Base-by-base conservation (phyloP, 2,888 invertebrate genomes). In the Dasypolia templi region DNA sequence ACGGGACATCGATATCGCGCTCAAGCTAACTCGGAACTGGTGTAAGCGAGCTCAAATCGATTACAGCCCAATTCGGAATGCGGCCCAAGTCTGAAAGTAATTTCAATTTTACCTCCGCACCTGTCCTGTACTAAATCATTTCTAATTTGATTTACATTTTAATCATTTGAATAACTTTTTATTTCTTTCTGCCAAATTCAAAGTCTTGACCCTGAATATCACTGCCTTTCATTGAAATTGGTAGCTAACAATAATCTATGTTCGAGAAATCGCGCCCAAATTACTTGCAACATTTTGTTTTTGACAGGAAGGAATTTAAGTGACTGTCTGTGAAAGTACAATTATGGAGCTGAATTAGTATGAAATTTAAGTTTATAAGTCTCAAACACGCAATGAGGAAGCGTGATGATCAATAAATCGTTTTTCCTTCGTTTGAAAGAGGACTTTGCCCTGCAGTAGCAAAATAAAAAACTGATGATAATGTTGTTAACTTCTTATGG, bases 401-500 rank as follows among this genome's bases (percentile, higher is more conserved):
- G 5, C 2, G 1, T n/a, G n/a, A 19, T 39, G 14, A 75, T 19
- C 17, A 46, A 17, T 44, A 39, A 55, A 44, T n/a, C 12, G 19
- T 29, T 39, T 19, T 26, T 42, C 35, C 39, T 46, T 59, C 46
- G 46, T 58, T 6, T 56, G 11, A 56, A 17, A 75, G 1, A 12
- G 22, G 17, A 46, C 75, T 56, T 72, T 39, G 35, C 19, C 14
- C n/a, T 29, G 22, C 7, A 56, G 22, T 46, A 29, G 14, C 17
- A 74, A 73, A 44, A 35, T 55, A 55, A 72, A 35, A 68, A 39
- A 39, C 14, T 35, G 11, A 26, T 44, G 29, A 39, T 39, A 39
- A 39, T 39, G 17, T 44, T 39, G 17, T 44, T 26, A 75, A 19
- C 1, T 46, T 46, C 58, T 72, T 46, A 74, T n/a, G n/a, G n/a